Evolutionary conservation across 2,113 vertebrate species (phyloP), one percentile per base, ranked within the genome.

Genomic region (Lepisosteus oculatus): DNA sequence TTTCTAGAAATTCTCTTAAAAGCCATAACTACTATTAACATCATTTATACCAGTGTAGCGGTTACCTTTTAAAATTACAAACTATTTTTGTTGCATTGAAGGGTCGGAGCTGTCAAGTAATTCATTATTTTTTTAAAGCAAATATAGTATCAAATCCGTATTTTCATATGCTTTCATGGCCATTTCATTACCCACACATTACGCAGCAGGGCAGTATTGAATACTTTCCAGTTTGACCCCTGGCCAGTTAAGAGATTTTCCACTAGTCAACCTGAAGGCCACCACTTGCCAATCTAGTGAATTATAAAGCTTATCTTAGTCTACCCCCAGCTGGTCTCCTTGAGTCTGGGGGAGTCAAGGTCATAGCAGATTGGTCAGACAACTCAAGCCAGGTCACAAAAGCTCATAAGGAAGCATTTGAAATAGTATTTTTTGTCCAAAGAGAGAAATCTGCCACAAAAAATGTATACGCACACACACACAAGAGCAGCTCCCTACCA

Each of bases 241-340:
- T 55, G 74, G 84, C 84, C 86, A 88, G 65, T 74, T 64, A 76
- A 71, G 76, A 57, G 65, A 78, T 68, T 68, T 64, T 79, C 72
- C 74, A 68, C 72, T 71, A 54, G 72, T 72, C 71, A 85, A 81
- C 81, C 83, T 87, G 69, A 83, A 84, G 83, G 81, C 79, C 78
- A 71, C 59, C 72, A 70, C 64, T 72, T 91, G 89, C 90, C 91
- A 90, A 86, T 87, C 77, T 69, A 79, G 74, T 79, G 87, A 76
- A 90, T 92, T 90, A 90, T 72, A 76, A 77, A 84, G 84, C 85
- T 92, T 88, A 88, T 85, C 82, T 76, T 70, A 77, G 75, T 80
- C 80, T 78, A 79, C 82, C 84, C 84, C 84, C 87, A 80, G 82
- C 86, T 85, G 85, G 83, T 67, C 74, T 70, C 78, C 74, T 78